Percentiles rank a stretch among this genome's conserved stretches.
Evolutionary conservation across 2,888 invertebrate genomes (phyloP).

Genomic region (Eupithecia abbreviata): DNA sequence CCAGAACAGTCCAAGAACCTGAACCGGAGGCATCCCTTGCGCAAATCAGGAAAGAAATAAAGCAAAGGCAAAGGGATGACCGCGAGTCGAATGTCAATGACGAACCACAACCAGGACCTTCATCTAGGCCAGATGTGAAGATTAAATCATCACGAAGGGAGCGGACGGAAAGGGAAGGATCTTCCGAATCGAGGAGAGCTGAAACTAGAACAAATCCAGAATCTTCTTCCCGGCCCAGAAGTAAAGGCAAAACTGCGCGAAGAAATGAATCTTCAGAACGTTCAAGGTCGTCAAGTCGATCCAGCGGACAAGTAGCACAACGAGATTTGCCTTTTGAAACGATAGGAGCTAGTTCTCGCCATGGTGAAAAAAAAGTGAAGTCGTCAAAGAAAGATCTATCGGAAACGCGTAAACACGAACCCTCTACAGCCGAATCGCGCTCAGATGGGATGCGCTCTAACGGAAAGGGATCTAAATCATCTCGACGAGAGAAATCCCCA

Average conservation of each 20-base stretch:
- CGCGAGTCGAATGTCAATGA: conserved; percentile 2
- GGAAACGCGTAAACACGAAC: neutral
- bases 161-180: neutral
- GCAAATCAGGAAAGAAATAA: conserved; percentile 5
- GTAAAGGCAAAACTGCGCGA: neutral
- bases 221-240: neutral
- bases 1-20: neutral
- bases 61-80: neutral
- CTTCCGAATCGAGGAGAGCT: neutral
- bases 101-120: conserved; percentile 15
- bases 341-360: neutral
- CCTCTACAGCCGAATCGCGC: neutral
- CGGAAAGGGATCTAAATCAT: conserved; percentile 9
- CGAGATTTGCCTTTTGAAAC: neutral
- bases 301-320: neutral
- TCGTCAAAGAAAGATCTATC: conserved; percentile 4
- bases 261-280: conserved; percentile 1
- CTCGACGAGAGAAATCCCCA: conserved; percentile 10
- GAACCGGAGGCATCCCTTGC: neutral
- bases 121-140: conserved; percentile 12
- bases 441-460: neutral
- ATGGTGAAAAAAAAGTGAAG: neutral
- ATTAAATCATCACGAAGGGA: conserved; percentile 10
- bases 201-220: neutral
- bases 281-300: neutral